Conservation (phyloP, 2,797 vertebrate genomes). For the Taeniopygia guttata region DNA sequence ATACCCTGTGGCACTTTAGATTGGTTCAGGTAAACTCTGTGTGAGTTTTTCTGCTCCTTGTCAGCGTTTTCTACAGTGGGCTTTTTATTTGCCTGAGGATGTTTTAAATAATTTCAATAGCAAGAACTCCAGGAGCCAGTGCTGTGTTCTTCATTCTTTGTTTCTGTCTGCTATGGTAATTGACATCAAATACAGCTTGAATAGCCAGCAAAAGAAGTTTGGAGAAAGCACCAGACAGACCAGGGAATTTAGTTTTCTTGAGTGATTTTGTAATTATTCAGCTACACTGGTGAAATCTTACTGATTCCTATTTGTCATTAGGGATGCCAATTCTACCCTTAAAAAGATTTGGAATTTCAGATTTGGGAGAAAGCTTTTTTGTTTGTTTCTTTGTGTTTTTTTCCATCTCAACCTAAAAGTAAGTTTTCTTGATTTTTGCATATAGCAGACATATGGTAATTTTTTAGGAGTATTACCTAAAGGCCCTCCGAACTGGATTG, state of each 20-base stretch:
- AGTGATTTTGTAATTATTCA: not conserved
- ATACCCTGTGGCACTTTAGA: not conserved
- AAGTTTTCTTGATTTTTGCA: not conserved
- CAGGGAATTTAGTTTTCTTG: constrained; percentile 6
- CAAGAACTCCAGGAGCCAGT: not conserved
- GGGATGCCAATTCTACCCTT: not conserved
- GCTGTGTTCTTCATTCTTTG: not conserved
- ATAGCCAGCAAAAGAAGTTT: not conserved
- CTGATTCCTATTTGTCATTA: not conserved
- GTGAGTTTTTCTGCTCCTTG: not conserved
- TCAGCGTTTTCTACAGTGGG: not conserved
- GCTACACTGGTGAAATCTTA: not conserved
- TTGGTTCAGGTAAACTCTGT: not conserved
- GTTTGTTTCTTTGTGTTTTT: not conserved
- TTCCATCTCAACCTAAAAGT: not conserved
- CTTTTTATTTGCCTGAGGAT: not conserved
- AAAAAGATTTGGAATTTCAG: not conserved
- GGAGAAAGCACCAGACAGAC: not conserved
- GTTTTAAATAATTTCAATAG: not conserved
- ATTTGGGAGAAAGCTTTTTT: not conserved
- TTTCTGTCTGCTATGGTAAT: not conserved
- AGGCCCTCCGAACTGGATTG: not conserved
- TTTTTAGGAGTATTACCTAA: not conserved
- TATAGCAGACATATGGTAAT: not conserved
- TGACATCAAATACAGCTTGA: not conserved